Evolutionary conservation across 2,888 invertebrate genomes (phyloP).

Genomic region (Monopis laevigella): DNA sequence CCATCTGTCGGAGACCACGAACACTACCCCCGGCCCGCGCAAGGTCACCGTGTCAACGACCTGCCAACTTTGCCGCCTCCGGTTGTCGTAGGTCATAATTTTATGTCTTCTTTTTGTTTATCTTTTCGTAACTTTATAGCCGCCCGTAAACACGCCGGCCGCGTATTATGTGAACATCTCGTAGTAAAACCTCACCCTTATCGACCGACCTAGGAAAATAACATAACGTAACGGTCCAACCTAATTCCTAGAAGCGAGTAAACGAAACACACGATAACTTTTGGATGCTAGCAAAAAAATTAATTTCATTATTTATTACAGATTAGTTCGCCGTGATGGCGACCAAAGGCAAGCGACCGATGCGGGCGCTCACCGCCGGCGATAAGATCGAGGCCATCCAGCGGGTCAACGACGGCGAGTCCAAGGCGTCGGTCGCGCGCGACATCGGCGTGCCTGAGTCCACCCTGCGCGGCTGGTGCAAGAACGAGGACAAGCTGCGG

Average conservation of each 20-base stretch:
- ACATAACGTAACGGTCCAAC: too few species aligned
- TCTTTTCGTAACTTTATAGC: constrained; percentile 64
- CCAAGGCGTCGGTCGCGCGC: constrained; percentile 85
- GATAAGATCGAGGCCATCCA: constrained; percentile 86
- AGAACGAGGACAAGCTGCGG: constrained; percentile 80
- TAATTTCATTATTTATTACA: background rate
- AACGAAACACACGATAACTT: too few species aligned
- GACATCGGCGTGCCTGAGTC: constrained; percentile 89
- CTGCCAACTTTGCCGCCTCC: constrained; percentile 64
- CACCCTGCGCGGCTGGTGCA: constrained; percentile 88
- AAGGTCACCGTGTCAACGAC: constrained; percentile 65
- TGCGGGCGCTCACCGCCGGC: constrained; percentile 77
- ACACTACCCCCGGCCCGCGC: constrained; percentile 28
- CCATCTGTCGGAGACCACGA: constrained; percentile 46
- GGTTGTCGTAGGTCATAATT: constrained; percentile 68
- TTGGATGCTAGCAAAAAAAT: too few species aligned
- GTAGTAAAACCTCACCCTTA: constrained; percentile 3
- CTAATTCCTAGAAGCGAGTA: too few species aligned
- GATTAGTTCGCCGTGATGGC: constrained; percentile 59
- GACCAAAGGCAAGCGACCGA: constrained; percentile 80
- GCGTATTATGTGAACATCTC: constrained; percentile 1
- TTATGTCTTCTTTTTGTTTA: constrained; percentile 68
- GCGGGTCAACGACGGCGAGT: constrained; percentile 85
- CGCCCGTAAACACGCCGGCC: background rate
- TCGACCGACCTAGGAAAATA: too few species aligned